Evolutionary conservation across 2,113 vertebrate genomes (phyloP), one percentile per base, ranked within the genome.

Genomic region (Engraulis encrasicolus): DNA sequence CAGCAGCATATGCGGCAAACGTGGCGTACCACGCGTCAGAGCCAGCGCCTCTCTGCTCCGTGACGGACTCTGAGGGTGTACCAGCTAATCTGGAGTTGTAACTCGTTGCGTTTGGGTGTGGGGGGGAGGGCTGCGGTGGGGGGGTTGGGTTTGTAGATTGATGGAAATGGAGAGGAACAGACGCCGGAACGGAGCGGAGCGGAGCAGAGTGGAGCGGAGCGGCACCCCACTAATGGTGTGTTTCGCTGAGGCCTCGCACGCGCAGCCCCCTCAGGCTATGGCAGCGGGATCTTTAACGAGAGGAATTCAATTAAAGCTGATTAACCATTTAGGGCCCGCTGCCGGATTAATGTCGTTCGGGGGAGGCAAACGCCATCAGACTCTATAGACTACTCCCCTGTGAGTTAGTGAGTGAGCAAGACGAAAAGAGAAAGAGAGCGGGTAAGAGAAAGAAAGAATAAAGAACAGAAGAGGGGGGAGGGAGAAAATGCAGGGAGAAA

Each of bases 281-380:
- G 36, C 40, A 17, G n/a, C n/a, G n/a, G 50, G 50, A 71, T 48
- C 58, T 50, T 82, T 80, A 84, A 85, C n/a, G 71, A 84, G 80
- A 74, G 61, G 50, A 80, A 85, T 84, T 81, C 78, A 82, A 48
- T 86, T 84, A 84, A n/a, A 66, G 78, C 82, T 80, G 86, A 84
- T 87, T 84, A 85, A 85, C 85, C 77, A 84, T 83, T 88, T 85
- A 82, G 45, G 50, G 27, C 36, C 83, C 38, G 54, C 83, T 86
- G 66, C 31, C 18, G 80, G 50, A 86, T 80, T 86, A 83, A 83
- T 61, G 78, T 78, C 78, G 58, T 79, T 77, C 82, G n/a, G 82
- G 40, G 37, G 58, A 79, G 66, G 66, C 66, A n/a, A 17, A 36
- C n/a, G n/a, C 48, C 36, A 45, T 45, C 54, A 48, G 37, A 6